Evolutionary conservation across 1,140 invertebrate species (phyloP).

Genomic region (Drosophila lini): DNA sequence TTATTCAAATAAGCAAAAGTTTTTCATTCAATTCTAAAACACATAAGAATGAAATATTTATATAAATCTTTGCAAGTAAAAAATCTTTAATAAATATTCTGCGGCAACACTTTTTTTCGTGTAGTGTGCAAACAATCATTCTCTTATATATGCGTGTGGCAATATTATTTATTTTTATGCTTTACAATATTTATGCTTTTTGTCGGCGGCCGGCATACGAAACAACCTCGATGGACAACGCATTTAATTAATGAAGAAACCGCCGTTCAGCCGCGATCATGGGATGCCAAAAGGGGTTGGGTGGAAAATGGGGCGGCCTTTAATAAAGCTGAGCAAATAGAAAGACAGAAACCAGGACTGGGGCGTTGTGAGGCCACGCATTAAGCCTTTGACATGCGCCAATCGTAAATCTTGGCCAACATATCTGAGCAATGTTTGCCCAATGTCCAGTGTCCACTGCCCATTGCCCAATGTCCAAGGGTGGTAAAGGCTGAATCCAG

Average conservation of each 20-base stretch:
- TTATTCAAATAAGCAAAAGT: too few species aligned
- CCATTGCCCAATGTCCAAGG: conserved; percentile 18
- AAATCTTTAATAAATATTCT: not conserved
- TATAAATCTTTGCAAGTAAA: not conserved
- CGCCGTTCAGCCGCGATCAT: conserved; percentile 33
- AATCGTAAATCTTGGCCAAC: conserved; percentile 84
- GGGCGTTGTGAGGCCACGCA: conserved; percentile 18
- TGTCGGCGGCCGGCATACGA: conserved; percentile 70
- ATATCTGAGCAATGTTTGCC: conserved; percentile 80
- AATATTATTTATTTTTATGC: conserved; percentile 80
- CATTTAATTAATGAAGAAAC: conserved; percentile 81
- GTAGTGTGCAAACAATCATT: conserved; percentile 10
- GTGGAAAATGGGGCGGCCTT: conserved; percentile 9
- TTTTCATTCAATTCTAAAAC: too few species aligned
- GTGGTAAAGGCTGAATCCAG: conserved; percentile 30
- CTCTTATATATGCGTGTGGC: conserved; percentile 19
- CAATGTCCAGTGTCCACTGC: conserved; percentile 23
- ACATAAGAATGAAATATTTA: too few species aligned
- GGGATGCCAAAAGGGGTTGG: conserved; percentile 2
- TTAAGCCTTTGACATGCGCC: conserved; percentile 84
- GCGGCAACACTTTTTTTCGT: not conserved
- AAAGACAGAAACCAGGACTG: conserved; percentile 35
- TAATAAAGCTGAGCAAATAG: conserved; percentile 76
- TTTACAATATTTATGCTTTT: conserved; percentile 80
- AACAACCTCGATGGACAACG: conserved; percentile 60